These are phyloP conservation scores for Dynastes maya DNA, from an alignment of 2,888 invertebrate species.

Conservation along the genomic window DNA sequence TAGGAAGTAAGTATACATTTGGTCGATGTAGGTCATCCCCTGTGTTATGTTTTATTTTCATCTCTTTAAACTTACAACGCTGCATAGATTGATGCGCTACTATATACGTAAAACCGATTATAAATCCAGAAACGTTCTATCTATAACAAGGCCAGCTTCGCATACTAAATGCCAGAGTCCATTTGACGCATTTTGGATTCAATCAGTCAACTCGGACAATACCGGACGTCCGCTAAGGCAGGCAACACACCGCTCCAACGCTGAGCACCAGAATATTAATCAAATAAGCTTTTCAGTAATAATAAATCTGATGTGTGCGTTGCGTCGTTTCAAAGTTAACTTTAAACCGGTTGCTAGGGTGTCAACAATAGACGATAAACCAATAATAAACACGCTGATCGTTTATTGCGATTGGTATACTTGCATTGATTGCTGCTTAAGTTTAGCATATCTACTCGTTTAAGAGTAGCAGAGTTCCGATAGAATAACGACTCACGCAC, in stretches of 20 bases:
- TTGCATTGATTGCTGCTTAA: neutral
- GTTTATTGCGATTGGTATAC: neutral
- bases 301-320: conserved; percentile 18
- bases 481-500: conserved; percentile 2
- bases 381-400: conserved; percentile 22
- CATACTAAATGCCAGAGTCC: neutral
- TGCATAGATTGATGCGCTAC: too few species aligned
- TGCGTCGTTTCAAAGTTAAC: conserved; percentile 1
- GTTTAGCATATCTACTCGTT: neutral
- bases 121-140: neutral
- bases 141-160: neutral
- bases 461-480: neutral
- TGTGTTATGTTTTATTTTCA: too few species aligned
- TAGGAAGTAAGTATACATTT: too few species aligned
- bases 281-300: conserved; percentile 40
- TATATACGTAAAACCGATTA: neutral
- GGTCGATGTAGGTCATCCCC: too few species aligned
- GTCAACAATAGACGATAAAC: conserved; percentile 35
- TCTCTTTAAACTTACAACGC: too few species aligned
- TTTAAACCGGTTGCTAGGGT: conserved; percentile 16
- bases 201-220: conserved; percentile 53
- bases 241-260: conserved; percentile 19
- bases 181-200: conserved; percentile 50
- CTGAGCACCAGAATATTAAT: conserved; percentile 40
- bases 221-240: conserved; percentile 55